Evolutionary conservation across 2,113 vertebrate genomes (phyloP), one percentile per base, ranked within the genome.

Genomic region (Misgurnus mizolepis): DNA sequence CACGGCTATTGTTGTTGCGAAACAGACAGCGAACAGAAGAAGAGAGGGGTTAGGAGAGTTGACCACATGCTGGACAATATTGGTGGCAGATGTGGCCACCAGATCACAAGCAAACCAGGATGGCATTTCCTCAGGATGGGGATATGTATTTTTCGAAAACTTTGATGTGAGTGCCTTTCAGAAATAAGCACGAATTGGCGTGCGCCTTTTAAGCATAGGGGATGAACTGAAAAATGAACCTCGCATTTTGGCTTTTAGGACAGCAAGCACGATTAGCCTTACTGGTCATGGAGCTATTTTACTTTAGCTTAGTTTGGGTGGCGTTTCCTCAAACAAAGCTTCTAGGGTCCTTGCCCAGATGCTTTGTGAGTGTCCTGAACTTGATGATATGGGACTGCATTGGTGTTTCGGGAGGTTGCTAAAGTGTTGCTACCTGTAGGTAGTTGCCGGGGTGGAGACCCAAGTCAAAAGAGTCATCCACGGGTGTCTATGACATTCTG

Each of bases 101-200:
- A 89, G 88, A 92, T 92, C 89, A 92, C 91, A 91, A 85, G 88
- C 89, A 90, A 95, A 93, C 88, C 64, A 90, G 88, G 86, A 94
- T 93, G 95, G 94, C 93, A 94, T 95, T 95, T 96, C 94, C 95
- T 95, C 92, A 90, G 89, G 90, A 94, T 91, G 91, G 89, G 89
- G 84, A 90, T 91, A 89, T 90, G 91, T 89, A 91, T 91, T 92
- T 93, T 94, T 93, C 88, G 89, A 92, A 43, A 17, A 22, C 92
- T 92, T 95, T 96, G 93, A 96, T 91, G 94, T 92, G 92, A 93
- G 93, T 92, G 90, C 93, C 92, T 89, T 81, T 89, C 88, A 91
- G 91, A 96, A 95, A 91, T 94, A 95, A 91, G 93, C 94, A 41
- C 17, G 69, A 96, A 95, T 96, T 94, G 95, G 94, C 93, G 84